Evolutionary conservation across 2,797 vertebrate species (phyloP).

Genomic region (Artibeus jamaicensis): DNA sequence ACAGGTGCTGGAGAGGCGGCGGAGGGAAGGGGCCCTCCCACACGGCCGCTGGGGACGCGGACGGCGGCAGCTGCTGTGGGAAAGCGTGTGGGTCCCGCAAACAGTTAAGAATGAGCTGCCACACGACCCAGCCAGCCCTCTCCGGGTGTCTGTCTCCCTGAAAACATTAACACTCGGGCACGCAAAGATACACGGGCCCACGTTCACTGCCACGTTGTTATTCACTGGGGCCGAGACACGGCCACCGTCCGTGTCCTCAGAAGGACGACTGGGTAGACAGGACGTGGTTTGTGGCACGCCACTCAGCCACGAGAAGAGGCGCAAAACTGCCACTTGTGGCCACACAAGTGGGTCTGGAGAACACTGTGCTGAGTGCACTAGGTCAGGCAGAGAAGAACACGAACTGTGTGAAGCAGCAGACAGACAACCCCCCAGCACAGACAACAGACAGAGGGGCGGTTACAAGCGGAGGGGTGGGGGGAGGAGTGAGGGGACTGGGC

Average conservation of each 20-base stretch:
- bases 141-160: not conserved
- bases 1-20: too few relatives aligned
- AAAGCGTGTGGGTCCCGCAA: not conserved
- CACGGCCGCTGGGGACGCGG: too few relatives aligned
- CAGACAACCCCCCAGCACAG: not conserved
- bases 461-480: too few relatives aligned
- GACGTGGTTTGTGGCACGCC: too few relatives aligned
- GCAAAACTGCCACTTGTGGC: too few relatives aligned
- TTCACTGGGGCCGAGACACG: not conserved
- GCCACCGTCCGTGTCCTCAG: not conserved
- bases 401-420: not conserved
- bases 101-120: not conserved
- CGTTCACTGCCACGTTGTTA: not conserved
- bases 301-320: not conserved
- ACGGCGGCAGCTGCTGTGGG: too few relatives aligned
- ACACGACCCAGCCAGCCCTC: not conserved
- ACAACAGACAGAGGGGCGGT: not conserved
- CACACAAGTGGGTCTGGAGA: not conserved
- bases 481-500: not conserved
- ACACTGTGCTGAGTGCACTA: not conserved
- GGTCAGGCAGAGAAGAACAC: not conserved
- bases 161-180: not conserved
- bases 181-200: not conserved
- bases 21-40: not conserved
- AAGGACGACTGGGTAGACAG: fast-evolving